Percentiles rank a stretch among this genome's conserved stretches.
phyloP scores from a whole-genome alignment of 2,888 invertebrate genomes.

The Iselma pallidipennis region DNA sequence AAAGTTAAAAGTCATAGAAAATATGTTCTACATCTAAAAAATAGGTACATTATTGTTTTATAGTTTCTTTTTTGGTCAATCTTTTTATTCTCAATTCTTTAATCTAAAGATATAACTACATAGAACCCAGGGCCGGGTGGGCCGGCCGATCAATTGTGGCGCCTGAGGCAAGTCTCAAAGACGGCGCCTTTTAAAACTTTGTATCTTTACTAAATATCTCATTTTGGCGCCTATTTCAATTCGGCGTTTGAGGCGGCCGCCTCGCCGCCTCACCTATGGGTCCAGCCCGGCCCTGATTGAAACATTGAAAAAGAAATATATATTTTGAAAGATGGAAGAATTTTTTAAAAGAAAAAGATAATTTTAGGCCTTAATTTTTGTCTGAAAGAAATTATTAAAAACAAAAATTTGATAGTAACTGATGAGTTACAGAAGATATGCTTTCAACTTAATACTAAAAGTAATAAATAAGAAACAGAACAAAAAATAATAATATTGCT shows the following conservation, averaged over 20 bases:
- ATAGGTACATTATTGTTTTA: constrained; percentile 10
- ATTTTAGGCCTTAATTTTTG: background rate
- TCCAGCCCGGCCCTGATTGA: no score
- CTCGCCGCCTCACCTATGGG: no score
- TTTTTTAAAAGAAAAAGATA: background rate
- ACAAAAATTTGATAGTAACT: no score
- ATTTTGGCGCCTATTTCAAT: no score
- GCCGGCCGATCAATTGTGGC: no score
- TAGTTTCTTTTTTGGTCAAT: constrained; percentile 15
- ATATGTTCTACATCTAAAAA: background rate
- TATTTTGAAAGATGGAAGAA: background rate
- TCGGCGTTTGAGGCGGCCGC: no score
- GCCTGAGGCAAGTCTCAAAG: no score
- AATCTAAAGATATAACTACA: constrained; percentile 1
- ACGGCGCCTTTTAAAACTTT: no score
- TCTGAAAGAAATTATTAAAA: constrained; percentile 4
- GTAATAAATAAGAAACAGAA: background rate
- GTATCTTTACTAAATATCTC: no score
- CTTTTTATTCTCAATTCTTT: background rate
- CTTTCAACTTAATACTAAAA: background rate
- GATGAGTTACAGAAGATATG: constrained; percentile 8
- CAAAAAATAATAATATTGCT: constrained; percentile 49
- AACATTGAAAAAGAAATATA: background rate
- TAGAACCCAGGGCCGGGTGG: no score
- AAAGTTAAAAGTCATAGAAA: constrained; percentile 1